Conservation (phyloP, 2,888 invertebrate genomes). For the Catocala sponsa region DNA sequence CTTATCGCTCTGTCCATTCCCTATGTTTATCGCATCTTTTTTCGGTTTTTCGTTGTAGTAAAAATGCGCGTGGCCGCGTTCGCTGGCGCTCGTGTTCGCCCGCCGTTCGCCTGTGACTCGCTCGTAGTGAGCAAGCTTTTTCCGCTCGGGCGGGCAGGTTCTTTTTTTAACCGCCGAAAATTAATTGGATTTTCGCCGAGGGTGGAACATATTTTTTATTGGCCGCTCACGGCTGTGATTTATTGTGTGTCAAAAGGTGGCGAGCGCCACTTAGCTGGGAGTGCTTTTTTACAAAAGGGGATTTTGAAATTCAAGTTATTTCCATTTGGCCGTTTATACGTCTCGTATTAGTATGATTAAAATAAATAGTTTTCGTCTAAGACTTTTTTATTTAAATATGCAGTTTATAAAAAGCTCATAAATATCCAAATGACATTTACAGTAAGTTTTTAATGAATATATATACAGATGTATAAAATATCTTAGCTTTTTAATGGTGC, state of each 20-base stretch:
- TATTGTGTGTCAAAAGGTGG: constrained; percentile 88
- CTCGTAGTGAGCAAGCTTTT: constrained; percentile 70
- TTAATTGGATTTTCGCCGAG: constrained; percentile 88
- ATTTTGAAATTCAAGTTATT: constrained; percentile 73
- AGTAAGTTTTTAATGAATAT: too few relatives aligned
- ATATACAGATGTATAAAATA: too few relatives aligned
- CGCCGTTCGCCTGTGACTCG: constrained; percentile 52
- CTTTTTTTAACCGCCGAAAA: constrained; percentile 86
- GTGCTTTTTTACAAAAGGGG: constrained; percentile 77
- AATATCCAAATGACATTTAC: too few relatives aligned
- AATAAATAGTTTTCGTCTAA: constrained; percentile 33
- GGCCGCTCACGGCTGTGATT: constrained; percentile 86
- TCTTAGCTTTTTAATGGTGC: too few relatives aligned
- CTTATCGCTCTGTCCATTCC: constrained; percentile 41
- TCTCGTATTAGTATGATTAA: constrained; percentile 40
- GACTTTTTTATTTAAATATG: not conserved
- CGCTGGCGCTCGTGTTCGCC: constrained; percentile 45
- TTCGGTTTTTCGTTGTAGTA: constrained; percentile 21
- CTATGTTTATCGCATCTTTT: constrained; percentile 23
- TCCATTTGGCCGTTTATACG: constrained; percentile 54
- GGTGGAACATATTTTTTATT: constrained; percentile 88
- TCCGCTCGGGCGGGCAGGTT: constrained; percentile 80
- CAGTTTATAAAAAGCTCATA: too few relatives aligned
- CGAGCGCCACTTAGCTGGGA: constrained; percentile 85
- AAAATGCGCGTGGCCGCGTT: constrained; percentile 32